Evolutionary conservation across 2,113 vertebrate species (phyloP).

Genomic region (Eudyptes chrysolophus): DNA sequence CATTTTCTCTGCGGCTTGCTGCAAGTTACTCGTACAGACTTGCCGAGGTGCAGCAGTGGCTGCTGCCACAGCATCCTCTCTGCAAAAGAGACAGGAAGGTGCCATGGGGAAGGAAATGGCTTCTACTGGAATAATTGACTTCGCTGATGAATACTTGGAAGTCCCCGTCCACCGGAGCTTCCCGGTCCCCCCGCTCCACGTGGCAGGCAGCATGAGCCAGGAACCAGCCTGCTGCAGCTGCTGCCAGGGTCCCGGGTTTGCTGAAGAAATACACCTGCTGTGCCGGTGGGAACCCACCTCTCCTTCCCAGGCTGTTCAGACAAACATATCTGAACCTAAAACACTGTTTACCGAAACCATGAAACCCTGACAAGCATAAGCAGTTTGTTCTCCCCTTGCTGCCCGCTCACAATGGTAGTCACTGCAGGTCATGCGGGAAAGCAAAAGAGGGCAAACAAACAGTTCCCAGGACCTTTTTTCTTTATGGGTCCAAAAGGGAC

Average conservation of each 20-base stretch:
- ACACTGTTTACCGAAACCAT: neutral
- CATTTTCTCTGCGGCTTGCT: neutral
- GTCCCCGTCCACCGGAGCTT: neutral
- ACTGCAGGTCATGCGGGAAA: fast-evolving
- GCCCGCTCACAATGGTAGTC: neutral
- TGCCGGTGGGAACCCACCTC: neutral
- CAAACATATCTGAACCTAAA: neutral
- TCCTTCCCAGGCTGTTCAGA: neutral
- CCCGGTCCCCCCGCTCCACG: neutral
- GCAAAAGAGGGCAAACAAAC: neutral
- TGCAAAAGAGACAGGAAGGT: neutral
- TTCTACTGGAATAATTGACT: neutral
- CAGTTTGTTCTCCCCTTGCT: neutral
- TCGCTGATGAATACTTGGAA: neutral
- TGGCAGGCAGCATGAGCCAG: neutral
- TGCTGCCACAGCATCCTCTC: neutral
- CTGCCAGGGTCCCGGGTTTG: neutral
- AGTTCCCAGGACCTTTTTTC: neutral
- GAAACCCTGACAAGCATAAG: neutral
- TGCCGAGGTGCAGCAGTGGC: neutral
- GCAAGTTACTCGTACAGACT: neutral
- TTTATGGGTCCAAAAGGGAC: neutral
- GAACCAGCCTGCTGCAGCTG: neutral
- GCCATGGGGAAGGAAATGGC: neutral
- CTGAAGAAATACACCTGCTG: neutral